Conservation (phyloP, 2,797 vertebrate genomes). For the Dicrostonyx torquatus region DNA sequence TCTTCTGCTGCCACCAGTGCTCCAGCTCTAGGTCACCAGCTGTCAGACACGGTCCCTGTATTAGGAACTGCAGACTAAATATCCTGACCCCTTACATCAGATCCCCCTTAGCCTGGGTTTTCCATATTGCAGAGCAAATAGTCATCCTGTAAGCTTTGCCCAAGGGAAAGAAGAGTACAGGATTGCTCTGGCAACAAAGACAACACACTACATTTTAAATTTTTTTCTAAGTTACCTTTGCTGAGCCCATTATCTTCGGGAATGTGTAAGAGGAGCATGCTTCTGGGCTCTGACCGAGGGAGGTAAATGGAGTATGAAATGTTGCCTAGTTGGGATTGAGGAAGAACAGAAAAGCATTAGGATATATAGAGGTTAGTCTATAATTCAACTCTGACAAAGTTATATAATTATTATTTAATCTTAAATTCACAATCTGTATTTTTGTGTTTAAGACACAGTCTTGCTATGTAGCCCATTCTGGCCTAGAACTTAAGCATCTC, state of each 20-base stretch:
- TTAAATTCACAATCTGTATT: background rate
- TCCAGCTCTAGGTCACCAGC: background rate
- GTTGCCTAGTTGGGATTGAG: conserved; percentile 88
- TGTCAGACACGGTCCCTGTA: too few species aligned
- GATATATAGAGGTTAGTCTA: too few species aligned
- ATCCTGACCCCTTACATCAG: background rate
- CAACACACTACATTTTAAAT: background rate
- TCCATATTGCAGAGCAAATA: background rate
- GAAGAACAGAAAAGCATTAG: background rate
- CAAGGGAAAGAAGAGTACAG: background rate
- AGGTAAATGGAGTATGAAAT: conserved; percentile 94
- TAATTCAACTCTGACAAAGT: too few species aligned
- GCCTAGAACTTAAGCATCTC: background rate
- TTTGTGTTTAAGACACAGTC: background rate
- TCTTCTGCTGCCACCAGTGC: too few species aligned
- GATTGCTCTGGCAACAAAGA: background rate
- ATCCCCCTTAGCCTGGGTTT: background rate
- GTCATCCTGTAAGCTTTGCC: background rate
- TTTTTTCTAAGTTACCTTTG: conserved; percentile 88
- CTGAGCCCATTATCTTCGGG: conserved; percentile 93
- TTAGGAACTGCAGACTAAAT: background rate
- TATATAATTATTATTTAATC: too few species aligned
- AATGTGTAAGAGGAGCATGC: conserved; percentile 96
- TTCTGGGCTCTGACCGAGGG: conserved; percentile 93
- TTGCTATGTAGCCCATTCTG: background rate